Evolutionary conservation across 2,113 vertebrate genomes (phyloP), one percentile per base, ranked within the genome.

Genomic region (Plectropomus leopardus): DNA sequence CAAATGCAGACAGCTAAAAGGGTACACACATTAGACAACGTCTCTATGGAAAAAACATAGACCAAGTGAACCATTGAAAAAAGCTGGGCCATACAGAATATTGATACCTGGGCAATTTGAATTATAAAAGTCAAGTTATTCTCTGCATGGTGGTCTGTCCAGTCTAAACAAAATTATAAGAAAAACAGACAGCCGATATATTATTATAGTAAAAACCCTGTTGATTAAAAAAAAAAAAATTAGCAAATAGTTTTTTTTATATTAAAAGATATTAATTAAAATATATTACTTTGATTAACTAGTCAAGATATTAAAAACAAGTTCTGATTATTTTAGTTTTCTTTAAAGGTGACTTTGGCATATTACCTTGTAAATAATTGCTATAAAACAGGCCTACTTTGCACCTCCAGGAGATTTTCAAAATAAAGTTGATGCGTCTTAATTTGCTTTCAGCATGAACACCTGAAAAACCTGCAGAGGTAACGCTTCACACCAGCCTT

Each of bases 211-310:
- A 94, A 93, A 95, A 93, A 95, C 95, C 95, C 93, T 95, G 95
- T 94, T 90, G 83, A 90, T 90, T 86, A 75, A 88, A 92, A 93
- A 91, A 89, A 84, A 93, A 91, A 89, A 84, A 87, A 93, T 91
- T 92, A 93, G 90, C 86, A 94, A 94, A 94, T 93, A 92, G 78
- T 86, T 57, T 91, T 75, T 90, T 47, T 57, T 85, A 89, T 94
- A 94, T 92, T 94, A 94, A 95, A 95, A 95, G 95, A 95, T 95
- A 95, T 94, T 93, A 93, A 90, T 94, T 93, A 94, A 95, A 95
- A 95, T 95, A 95, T 95, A 95, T 95, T 95, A 95, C 93, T 95
- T 94, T 94, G 83, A 83, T 91, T 92, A 92, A 90, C 90, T 88
- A 91, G 72, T 90, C 85, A 91, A n/a, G 72, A 94, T 86, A 87